Evolutionary conservation across 2,113 vertebrate species (phyloP).

Genomic region (Deroptyus accipitrinus): DNA sequence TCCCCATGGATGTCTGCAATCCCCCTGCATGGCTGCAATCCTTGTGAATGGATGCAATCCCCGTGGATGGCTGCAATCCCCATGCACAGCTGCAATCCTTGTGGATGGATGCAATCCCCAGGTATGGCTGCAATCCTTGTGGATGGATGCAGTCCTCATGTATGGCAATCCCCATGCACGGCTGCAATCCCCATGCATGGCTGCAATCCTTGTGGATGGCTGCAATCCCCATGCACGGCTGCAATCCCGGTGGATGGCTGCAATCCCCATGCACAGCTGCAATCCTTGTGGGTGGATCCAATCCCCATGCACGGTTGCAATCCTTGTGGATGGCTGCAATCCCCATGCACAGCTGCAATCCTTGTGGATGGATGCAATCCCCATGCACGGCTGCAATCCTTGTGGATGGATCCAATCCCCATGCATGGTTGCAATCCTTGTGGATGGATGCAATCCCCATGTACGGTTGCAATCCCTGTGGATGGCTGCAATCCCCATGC

Average conservation of each 20-base stretch:
- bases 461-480: too few species aligned
- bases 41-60: background rate
- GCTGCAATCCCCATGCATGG: background rate
- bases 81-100: accelerated
- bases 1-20: too few species aligned
- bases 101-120: too few species aligned
- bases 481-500: too few species aligned
- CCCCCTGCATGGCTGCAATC: too few species aligned
- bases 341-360: too few species aligned
- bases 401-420: too few species aligned
- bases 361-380: background rate
- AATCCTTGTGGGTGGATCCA: background rate
- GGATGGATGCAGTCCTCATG: background rate
- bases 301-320: too few species aligned
- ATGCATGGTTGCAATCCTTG: accelerated
- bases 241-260: too few species aligned
- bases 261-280: too few species aligned
- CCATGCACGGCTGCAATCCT: accelerated
- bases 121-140: too few species aligned
- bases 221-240: accelerated
- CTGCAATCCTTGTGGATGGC: accelerated
- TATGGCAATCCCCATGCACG: accelerated
- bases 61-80: background rate
- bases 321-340: too few species aligned
- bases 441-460: accelerated